Percentiles rank a stretch among this genome's conserved stretches.
Evolutionary conservation across 2,797 vertebrate species (phyloP).

Genomic region (Aplochiton taeniatus): DNA sequence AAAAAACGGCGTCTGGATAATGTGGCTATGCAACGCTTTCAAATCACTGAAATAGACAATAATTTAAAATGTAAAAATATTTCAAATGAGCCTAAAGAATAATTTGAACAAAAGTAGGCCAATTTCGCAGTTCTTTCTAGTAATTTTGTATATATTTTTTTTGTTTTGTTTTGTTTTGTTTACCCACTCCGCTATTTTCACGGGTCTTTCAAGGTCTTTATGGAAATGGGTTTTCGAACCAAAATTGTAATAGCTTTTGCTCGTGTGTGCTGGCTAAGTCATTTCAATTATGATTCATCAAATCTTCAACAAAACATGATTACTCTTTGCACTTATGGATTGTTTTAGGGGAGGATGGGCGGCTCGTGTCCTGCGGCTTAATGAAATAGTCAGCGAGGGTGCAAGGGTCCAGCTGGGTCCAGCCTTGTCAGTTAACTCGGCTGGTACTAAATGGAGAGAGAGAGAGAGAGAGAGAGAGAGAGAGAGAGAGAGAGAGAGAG

Average conservation of each 20-base stretch:
- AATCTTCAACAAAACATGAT: slow-evolving; percentile 25
- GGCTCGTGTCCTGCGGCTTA: slow-evolving; percentile 26
- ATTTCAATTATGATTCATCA: slow-evolving; percentile 19
- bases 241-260: slow-evolving; percentile 12
- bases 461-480: slow-evolving; percentile 15
- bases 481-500: neutral
- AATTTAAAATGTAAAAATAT: too few species aligned
- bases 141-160: too few species aligned
- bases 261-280: slow-evolving; percentile 8
- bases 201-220: too few species aligned
- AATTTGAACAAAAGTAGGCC: too few species aligned
- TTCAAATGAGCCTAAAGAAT: too few species aligned
- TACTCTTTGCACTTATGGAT: slow-evolving; percentile 11
- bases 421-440: slow-evolving; percentile 20
- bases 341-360: neutral
- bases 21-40: too few species aligned
- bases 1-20: too few species aligned
- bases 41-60: too few species aligned
- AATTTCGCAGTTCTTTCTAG: too few species aligned
- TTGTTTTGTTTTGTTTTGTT: too few species aligned
- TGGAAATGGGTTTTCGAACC: slow-evolving; percentile 1
- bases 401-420: slow-evolving; percentile 33
- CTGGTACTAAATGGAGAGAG: slow-evolving; percentile 15
- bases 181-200: too few species aligned
- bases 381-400: slow-evolving; percentile 30